Base-by-base conservation (phyloP, 2,113 vertebrate species). In the Nymphicus hollandicus region DNA sequence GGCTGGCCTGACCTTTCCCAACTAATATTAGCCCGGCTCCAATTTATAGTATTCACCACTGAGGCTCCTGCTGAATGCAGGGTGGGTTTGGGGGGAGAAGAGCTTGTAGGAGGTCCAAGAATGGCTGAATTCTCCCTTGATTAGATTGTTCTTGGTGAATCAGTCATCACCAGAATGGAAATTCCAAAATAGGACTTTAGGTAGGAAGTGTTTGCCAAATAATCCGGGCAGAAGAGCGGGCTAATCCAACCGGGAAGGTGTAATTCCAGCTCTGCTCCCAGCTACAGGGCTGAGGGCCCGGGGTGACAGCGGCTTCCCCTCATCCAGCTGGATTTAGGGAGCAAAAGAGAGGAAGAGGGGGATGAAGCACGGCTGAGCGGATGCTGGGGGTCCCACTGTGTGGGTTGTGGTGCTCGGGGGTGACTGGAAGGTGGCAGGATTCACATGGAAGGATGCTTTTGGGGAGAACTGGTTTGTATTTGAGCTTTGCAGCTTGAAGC, bases 21-120 rank as follows among this genome's bases (percentile, higher is more conserved):
- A 88, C 93, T 96, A 96, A 97, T 95, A 94, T 96, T 96, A 97
- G 91, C 79, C 76, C 1, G 0, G 71, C 93, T 94, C 93, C 76
- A 91, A 95, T 96, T 91, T 88, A 84, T 90, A 41, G 69, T 70
- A 93, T 96, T 97, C 90, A 91, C 63, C 12, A 3, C n/a, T 0
- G 37, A 88, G 9, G 39, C 17, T 81, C 80, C 11, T 28, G 13
- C 41, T 83, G 50, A 70, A 88, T 52, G 11, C 69, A 27, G 43
- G 50, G 68, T 41, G 78, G 43, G 37, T 4, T 41, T 22, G 37
- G 33, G 37, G 73, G 44, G 17, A 50, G 81, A 73, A 18, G 50
- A 46, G 31, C 55, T 82, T 10, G 71, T 28, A 68, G 39, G 60
- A 9, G 20, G 65, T 94, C 95, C 92, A 93, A 91, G 89, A 88